Evolutionary conservation across 2,113 vertebrate genomes (phyloP).

Genomic region (Chloebia gouldiae): DNA sequence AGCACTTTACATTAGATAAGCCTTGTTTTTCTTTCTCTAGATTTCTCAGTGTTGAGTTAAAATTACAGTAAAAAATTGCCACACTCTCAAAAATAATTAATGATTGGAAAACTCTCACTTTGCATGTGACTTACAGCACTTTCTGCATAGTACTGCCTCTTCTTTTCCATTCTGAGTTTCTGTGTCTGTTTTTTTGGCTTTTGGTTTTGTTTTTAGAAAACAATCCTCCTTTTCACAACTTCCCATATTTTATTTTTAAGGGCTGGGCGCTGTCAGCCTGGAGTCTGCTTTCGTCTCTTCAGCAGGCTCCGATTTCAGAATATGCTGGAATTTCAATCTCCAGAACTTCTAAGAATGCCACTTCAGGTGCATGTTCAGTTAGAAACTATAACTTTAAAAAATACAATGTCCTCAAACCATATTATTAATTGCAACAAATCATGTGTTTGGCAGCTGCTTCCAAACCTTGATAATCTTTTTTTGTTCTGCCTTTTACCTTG

Average conservation of each 20-base stretch:
- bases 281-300: slow-evolving; percentile 91
- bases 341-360: slow-evolving; percentile 92
- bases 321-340: slow-evolving; percentile 92
- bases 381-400: not conserved
- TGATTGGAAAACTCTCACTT: not conserved
- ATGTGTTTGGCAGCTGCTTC: not conserved
- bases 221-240: not conserved
- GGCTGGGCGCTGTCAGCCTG: slow-evolving; percentile 89
- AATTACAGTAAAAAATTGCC: not conserved
- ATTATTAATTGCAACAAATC: not conserved
- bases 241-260: slow-evolving; percentile 70
- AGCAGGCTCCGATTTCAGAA: slow-evolving; percentile 88
- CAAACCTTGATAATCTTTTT: not conserved
- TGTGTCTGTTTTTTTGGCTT: not conserved
- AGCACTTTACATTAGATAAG: not conserved
- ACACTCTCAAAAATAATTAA: not conserved
- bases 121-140: not conserved
- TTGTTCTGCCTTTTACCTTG: not conserved
- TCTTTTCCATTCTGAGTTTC: not conserved
- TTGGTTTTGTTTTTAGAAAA: not conserved
- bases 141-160: not conserved
- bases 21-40: not conserved
- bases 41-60: not conserved
- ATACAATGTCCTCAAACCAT: not conserved
- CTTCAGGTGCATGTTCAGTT: slow-evolving; percentile 81